Percentiles rank a stretch among this genome's conserved stretches.
Conservation (phyloP, 2,113 vertebrate genomes). For the Dissostichus mawsoni region DNA sequence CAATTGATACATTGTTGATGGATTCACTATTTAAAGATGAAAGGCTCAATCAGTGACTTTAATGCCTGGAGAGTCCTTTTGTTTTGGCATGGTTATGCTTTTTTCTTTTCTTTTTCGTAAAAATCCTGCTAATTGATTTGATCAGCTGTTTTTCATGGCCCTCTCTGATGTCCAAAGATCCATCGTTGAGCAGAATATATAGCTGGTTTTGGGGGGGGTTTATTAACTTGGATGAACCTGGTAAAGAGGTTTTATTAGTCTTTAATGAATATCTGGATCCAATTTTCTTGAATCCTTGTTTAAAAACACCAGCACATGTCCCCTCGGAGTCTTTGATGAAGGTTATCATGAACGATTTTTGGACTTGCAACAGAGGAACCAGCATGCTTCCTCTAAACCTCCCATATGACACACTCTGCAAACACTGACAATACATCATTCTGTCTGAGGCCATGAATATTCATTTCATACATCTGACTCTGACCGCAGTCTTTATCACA, state of each 20-base stretch:
- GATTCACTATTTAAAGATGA: neutral
- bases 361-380: neutral
- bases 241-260: constrained; percentile 17
- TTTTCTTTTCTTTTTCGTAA: neutral
- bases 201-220: neutral
- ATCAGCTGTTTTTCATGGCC: neutral
- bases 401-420: neutral
- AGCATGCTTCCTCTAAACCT: constrained; percentile 13
- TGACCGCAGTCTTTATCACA: constrained; percentile 19
- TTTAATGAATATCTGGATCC: constrained; percentile 40
- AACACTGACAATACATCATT: constrained; percentile 47
- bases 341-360: neutral
- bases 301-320: constrained; percentile 1
- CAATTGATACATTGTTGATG: neutral
- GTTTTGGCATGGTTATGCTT: neutral
- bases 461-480: constrained; percentile 48
- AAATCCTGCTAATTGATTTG: neutral
- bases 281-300: constrained; percentile 17
- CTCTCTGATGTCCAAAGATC: neutral
- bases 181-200: neutral
- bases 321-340: constrained; percentile 26
- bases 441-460: constrained; percentile 46
- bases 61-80: neutral
- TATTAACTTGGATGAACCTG: neutral
- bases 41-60: neutral